These are phyloP conservation scores for Thunnus albacares DNA, from an alignment of 2,797 vertebrate species.

Conservation along the genomic window DNA sequence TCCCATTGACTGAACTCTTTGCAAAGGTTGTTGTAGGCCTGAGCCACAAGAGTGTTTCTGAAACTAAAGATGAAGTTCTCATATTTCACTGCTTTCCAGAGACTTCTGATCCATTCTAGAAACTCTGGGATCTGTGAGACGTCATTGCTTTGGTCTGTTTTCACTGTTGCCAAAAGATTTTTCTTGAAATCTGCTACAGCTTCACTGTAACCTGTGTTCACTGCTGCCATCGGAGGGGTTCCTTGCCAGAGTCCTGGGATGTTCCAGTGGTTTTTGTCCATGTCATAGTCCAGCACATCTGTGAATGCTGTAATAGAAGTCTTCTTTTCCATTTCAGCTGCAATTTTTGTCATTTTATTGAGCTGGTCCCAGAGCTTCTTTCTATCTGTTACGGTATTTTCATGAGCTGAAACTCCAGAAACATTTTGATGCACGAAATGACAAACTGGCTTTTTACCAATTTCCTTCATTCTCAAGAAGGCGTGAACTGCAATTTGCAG, in stretches of 20 bases:
- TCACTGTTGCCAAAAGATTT: constrained; percentile 59
- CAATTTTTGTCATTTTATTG: constrained; percentile 74
- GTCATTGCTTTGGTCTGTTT: constrained; percentile 19
- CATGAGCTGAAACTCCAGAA: constrained; percentile 64
- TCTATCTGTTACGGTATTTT: constrained; percentile 56
- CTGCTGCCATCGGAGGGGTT: constrained; percentile 87
- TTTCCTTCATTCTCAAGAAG: constrained; percentile 75
- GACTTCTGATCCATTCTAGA: constrained; percentile 77
- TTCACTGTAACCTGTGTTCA: constrained; percentile 84
- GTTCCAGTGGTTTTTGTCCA: constrained; percentile 82
- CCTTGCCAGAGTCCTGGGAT: constrained; percentile 88
- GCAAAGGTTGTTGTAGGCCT: constrained; percentile 75
- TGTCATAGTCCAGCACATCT: constrained; percentile 77
- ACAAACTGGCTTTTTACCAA: constrained; percentile 73
- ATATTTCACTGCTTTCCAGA: constrained; percentile 82
- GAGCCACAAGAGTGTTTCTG: constrained; percentile 79
- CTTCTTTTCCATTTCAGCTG: constrained; percentile 73
- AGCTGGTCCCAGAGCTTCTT: constrained; percentile 67
- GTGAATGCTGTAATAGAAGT: constrained; percentile 51
- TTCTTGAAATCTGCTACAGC: constrained; percentile 81
- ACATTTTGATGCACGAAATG: constrained; percentile 83
- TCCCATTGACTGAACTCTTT: constrained; percentile 74
- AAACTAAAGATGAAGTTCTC: constrained; percentile 85
- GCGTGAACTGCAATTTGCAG: constrained; percentile 77
- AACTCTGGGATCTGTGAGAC: constrained; percentile 79